A percentile compares a stretch with the other conserved stretches of the same genome.
Conservation (phyloP, 2,113 vertebrate species). For the Jaculus jaculus region DNA sequence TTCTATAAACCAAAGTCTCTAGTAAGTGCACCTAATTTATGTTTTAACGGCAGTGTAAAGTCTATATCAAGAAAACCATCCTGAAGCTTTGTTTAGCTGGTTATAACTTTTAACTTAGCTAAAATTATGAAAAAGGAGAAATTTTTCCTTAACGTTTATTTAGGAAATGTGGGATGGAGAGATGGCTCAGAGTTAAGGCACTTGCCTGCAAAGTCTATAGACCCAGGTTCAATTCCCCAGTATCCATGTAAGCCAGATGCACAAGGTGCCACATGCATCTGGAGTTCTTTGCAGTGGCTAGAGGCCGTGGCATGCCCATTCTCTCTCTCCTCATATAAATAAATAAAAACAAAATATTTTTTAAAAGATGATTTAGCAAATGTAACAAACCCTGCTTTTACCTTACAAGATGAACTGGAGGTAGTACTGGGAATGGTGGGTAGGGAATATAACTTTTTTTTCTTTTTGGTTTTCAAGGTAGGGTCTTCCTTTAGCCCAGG, state of each 20-base stretch:
- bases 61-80: slow-evolving; percentile 80
- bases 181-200: too few relatives aligned
- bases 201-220: too few relatives aligned
- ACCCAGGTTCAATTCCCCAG: too few relatives aligned
- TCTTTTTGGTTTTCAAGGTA: too few relatives aligned
- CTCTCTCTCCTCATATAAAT: too few relatives aligned
- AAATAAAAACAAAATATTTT: too few relatives aligned
- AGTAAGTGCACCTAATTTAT: slow-evolving; percentile 80
- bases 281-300: too few relatives aligned
- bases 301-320: too few relatives aligned
- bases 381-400: slow-evolving; percentile 66
- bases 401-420: slow-evolving; percentile 62
- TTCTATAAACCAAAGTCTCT: slow-evolving; percentile 84
- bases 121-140: slow-evolving; percentile 74
- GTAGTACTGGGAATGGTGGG: slow-evolving; percentile 11
- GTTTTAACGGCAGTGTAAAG: slow-evolving; percentile 70
- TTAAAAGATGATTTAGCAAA: slow-evolving; percentile 27
- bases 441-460: neutral
- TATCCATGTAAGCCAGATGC: too few relatives aligned
- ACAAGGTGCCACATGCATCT: too few relatives aligned
- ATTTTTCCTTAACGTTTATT: slow-evolving; percentile 45
- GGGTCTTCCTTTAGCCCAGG: too few relatives aligned
- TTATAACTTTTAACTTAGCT: slow-evolving; percentile 75
- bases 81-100: slow-evolving; percentile 80
- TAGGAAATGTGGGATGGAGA: slow-evolving; percentile 25